These are phyloP conservation scores for Argyrosomus japonicus DNA, from an alignment of 2,113 vertebrate genomes.

Conservation along the genomic window DNA sequence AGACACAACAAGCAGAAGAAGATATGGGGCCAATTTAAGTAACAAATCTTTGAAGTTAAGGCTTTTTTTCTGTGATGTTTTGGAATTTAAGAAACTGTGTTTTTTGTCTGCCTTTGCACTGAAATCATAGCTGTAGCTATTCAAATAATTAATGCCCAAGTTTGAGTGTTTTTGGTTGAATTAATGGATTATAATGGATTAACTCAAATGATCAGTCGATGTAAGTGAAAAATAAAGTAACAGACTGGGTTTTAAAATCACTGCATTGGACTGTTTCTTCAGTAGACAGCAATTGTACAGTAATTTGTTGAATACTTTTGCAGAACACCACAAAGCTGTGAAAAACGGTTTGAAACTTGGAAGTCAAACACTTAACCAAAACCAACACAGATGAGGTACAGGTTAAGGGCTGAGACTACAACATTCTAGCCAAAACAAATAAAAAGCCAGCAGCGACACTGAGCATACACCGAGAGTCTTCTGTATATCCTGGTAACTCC, in stretches of 20 bases:
- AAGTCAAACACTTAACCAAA: not conserved
- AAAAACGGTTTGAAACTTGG: not conserved
- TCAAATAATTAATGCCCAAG: not conserved
- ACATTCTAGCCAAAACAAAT: not conserved
- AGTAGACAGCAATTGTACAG: not conserved
- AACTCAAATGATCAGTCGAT: not conserved
- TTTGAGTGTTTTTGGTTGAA: not conserved
- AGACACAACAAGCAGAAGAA: constrained; percentile 41
- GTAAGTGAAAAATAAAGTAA: not conserved
- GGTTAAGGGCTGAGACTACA: not conserved
- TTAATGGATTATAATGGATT: not conserved
- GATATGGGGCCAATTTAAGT: not conserved
- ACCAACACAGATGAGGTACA: not conserved
- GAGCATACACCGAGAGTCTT: not conserved
- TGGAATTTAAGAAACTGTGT: not conserved
- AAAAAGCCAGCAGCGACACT: not conserved
- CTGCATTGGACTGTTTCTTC: not conserved
- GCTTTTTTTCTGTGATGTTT: constrained; percentile 58
- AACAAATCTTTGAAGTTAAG: constrained; percentile 9
- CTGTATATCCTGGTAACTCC: not conserved
- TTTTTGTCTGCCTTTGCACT: constrained; percentile 21
- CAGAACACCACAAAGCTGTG: not conserved
- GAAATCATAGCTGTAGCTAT: not conserved
- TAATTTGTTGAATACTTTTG: not conserved
- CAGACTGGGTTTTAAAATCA: not conserved